These are phyloP conservation scores for Leuciscus waleckii DNA, from an alignment of 2,797 vertebrate genomes.

Conservation along the genomic window DNA sequence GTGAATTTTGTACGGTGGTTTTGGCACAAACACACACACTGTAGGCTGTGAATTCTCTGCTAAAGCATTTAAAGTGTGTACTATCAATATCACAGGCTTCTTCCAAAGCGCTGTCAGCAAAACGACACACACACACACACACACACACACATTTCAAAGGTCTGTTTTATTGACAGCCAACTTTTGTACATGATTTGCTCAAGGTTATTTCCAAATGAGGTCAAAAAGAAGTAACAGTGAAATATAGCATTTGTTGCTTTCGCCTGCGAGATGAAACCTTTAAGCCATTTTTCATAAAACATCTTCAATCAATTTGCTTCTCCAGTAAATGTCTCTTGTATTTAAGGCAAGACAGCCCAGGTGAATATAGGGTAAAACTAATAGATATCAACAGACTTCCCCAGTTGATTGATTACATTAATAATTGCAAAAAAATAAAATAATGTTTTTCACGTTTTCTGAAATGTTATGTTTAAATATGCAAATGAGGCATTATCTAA, in stretches of 20 bases:
- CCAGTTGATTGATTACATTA: too few species aligned
- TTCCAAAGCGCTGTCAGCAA: slow-evolving; percentile 21
- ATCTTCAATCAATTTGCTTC: background rate
- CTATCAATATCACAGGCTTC: slow-evolving; percentile 5
- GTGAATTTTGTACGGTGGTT: slow-evolving; percentile 61
- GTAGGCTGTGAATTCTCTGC: slow-evolving; percentile 1
- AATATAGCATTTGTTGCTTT: background rate
- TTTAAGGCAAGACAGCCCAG: background rate
- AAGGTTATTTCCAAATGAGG: slow-evolving; percentile 6
- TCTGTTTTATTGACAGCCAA: slow-evolving; percentile 2
- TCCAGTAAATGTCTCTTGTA: background rate
- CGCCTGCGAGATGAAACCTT: background rate
- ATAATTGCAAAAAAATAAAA: too few species aligned
- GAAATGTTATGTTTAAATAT: too few species aligned
- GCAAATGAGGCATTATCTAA: too few species aligned
- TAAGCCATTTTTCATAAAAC: background rate
- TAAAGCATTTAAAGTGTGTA: slow-evolving; percentile 10
- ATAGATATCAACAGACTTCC: too few species aligned
- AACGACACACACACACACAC: background rate
- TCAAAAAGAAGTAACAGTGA: background rate
- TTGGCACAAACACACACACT: slow-evolving; percentile 62
- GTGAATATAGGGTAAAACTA: too few species aligned
- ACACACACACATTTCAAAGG: background rate
- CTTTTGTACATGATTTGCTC: slow-evolving; percentile 2
- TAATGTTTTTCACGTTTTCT: too few species aligned